A percentile compares a stretch with the other conserved stretches of the same genome.
Evolutionary conservation across 1,140 invertebrate species (phyloP).

Genomic region (Calliopsis andreniformis): DNA sequence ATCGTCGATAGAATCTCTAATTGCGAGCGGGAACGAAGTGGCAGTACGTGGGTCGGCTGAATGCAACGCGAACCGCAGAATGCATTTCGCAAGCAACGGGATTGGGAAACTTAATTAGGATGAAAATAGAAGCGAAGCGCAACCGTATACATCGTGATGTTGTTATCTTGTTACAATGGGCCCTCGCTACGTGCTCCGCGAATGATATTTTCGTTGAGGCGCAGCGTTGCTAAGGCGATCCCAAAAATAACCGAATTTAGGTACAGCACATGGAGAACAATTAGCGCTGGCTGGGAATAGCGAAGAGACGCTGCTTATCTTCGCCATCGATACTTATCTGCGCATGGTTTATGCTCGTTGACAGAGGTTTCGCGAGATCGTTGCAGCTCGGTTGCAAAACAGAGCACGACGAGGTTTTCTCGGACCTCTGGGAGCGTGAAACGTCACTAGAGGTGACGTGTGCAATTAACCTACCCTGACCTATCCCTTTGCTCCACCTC

Average conservation of each 20-base stretch:
- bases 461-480: no score
- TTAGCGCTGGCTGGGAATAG: background rate
- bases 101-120: conserved; percentile 48
- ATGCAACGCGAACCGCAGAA: no score
- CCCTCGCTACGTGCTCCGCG: background rate
- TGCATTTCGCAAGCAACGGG: conserved; percentile 29
- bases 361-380: background rate
- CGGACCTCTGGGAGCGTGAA: no score
- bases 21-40: no score
- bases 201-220: conserved; percentile 20
- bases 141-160: conserved; percentile 7
- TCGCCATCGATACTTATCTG: background rate
- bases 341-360: background rate
- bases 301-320: background rate
- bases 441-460: no score
- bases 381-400: no score
- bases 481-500: no score
- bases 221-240: background rate
- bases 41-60: no score
- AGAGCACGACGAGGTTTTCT: no score
- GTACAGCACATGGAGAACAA: background rate
- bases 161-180: conserved; percentile 24
- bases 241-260: conserved; percentile 18
- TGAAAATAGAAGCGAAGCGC: conserved; percentile 25
- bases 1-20: no score